Percentiles rank a stretch among this genome's conserved stretches.
phyloP scores from a whole-genome alignment of 1,140 invertebrate genomes.

The Meloidogyne exigua region DNA sequence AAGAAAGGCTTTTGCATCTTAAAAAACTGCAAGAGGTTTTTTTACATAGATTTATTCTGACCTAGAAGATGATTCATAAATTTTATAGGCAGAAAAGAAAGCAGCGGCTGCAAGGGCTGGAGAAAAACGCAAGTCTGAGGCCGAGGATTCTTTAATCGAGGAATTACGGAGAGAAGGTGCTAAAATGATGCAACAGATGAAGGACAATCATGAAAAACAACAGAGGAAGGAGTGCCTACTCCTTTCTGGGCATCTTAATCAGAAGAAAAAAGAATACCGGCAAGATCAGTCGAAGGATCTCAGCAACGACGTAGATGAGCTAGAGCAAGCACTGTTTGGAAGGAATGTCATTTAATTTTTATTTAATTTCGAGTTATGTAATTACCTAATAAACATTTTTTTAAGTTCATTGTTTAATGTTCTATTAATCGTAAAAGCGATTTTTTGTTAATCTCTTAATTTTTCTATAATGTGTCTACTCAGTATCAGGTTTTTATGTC shows the following conservation, averaged over 20 bases:
- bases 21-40: slow-evolving; percentile 18
- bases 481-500: background rate
- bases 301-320: slow-evolving; percentile 21
- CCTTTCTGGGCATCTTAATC: background rate
- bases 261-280: background rate
- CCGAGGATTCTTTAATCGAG: slow-evolving; percentile 12
- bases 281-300: background rate
- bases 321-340: slow-evolving; percentile 19
- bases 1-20: slow-evolving; percentile 11
- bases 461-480: too few relatives aligned
- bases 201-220: slow-evolving; percentile 13
- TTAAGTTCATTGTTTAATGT: too few relatives aligned
- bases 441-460: too few relatives aligned
- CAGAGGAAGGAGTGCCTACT: background rate
- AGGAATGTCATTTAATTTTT: slow-evolving; percentile 17
- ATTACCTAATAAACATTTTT: too few relatives aligned
- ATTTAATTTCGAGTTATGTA: background rate
- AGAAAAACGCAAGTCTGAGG: slow-evolving; percentile 4
- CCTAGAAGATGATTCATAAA: background rate
- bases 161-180: slow-evolving; percentile 23
- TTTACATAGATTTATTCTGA: slow-evolving; percentile 8
- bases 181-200: slow-evolving; percentile 30
- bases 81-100: slow-evolving; percentile 3
- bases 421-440: background rate
- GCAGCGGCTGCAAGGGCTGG: background rate